Base-by-base conservation (phyloP, 2,888 invertebrate species). In the Nymphalis c-album region DNA sequence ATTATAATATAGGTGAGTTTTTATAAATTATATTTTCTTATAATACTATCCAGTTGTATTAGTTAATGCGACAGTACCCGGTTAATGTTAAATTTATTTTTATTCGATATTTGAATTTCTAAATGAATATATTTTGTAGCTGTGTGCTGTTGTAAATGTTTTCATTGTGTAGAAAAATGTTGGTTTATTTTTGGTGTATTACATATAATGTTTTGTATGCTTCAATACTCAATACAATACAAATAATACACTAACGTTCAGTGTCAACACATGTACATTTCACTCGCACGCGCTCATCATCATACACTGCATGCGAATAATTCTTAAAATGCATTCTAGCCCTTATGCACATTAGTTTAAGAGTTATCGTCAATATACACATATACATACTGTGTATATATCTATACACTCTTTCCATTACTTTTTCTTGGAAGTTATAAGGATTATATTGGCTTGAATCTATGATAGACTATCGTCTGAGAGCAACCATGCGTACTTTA, bases 1-100 rank as follows among this genome's bases (percentile, higher is more conserved):
- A 91, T 73, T 90, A 90, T 78, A 84, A 86, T 68, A 85, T 90
- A 66, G 80, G 87, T 74, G 74, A 78, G 78, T 74, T 35, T 6
- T 45, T 18, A 48, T 13, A 18, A 18, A 10, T 46, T 31, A 16
- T 20, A 2, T 55, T n/a, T 17, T 6, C 5, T 55, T 31, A 22
- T 31, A n/a, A 17, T 31, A 26, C 1, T n/a, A n/a, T 13, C 40
- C 13, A 40, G 13, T 40, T 4, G 3, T 40, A 40, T 3, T 13
- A 40, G 10, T 40, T 40, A 4, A 40, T 13, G 13, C 4, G 40
- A 40, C 13, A 40, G 13, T 40, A 13, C 13, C 13, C 40, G 40
- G 3, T 40, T 40, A 40, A 13, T 13, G 2, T 40, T 40, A 13
- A 8, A 13, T 13, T 13, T 40, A 40, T 40, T 40, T 40, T 7